These are phyloP conservation scores for Actinia equina DNA, from an alignment of 64 coral and sea anemone genomes.

Conservation along the genomic window DNA sequence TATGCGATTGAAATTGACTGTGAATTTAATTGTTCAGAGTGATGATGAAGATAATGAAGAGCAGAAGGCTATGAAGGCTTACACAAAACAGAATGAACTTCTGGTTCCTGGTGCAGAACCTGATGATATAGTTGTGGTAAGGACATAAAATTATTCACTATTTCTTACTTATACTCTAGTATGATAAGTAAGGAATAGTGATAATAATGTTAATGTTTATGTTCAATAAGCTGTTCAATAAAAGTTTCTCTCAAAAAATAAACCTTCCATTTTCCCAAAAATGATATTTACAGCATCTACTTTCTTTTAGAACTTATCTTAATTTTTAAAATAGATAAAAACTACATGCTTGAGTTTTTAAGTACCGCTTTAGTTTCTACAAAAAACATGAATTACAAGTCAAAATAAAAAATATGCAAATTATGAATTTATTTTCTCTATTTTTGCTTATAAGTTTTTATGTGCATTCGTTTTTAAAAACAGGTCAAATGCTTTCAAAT, in stretches of 20 bases:
- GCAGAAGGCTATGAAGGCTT: conserved; percentile 38
- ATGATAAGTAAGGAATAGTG: background rate
- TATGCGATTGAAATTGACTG: background rate
- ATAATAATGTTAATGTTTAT: too few species aligned
- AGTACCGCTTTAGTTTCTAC: too few species aligned
- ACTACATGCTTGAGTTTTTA: too few species aligned
- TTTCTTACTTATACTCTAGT: background rate
- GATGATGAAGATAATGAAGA: conserved; percentile 46
- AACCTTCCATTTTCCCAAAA: too few species aligned
- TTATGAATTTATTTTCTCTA: background rate
- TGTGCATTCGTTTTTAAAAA: background rate
- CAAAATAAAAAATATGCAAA: too few species aligned
- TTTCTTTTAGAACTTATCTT: too few species aligned
- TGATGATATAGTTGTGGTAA: conserved; percentile 26
- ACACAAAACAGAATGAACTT: conserved; percentile 62
- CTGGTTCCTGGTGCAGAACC: conserved; percentile 29
- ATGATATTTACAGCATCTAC: too few species aligned
- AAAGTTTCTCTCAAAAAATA: too few species aligned
- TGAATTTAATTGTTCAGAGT: conserved; percentile 21
- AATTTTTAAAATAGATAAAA: too few species aligned
- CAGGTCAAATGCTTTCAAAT: background rate
- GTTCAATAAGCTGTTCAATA: too few species aligned
- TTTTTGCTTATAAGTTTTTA: background rate
- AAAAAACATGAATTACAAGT: too few species aligned
- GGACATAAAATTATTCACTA: background rate